phyloP scores from a whole-genome alignment of 2,888 invertebrate species.

The Hedya salicella region DNA sequence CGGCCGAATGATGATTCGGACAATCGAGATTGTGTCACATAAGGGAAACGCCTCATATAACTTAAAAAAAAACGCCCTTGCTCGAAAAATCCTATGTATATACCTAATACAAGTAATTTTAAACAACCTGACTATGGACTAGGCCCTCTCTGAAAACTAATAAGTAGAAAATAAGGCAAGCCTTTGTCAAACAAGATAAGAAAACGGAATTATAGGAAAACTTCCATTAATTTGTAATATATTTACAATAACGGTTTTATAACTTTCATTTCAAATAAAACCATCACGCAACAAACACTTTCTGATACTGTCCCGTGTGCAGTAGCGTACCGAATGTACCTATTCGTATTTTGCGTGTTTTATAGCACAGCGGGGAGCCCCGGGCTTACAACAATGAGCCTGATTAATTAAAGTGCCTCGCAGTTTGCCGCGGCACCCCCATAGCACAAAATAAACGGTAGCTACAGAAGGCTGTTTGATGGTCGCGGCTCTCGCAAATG shows the following conservation, averaged over 20 bases:
- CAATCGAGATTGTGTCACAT: too few relatives aligned
- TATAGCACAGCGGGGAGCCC: constrained; percentile 37
- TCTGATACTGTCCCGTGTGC: constrained; percentile 48
- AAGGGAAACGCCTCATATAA: too few relatives aligned
- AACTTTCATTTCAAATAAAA: background rate
- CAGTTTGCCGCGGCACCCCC: constrained; percentile 65
- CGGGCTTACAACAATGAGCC: constrained; percentile 72
- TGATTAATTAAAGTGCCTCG: constrained; percentile 82
- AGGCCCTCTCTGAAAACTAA: too few relatives aligned
- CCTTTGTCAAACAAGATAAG: too few relatives aligned
- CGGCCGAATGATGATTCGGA: too few relatives aligned
- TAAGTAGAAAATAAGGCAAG: too few relatives aligned
- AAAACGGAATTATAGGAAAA: too few relatives aligned
- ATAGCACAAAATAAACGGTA: constrained; percentile 17
- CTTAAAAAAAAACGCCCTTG: too few relatives aligned
- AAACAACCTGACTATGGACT: too few relatives aligned
- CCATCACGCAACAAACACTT: constrained; percentile 54
- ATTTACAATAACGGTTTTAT: background rate
- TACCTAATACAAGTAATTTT: too few relatives aligned
- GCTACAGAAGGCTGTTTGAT: constrained; percentile 52
- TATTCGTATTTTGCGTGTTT: constrained; percentile 35
- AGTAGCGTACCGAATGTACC: background rate
- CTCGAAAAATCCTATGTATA: too few relatives aligned
- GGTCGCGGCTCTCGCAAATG: background rate
- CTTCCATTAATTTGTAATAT: too few relatives aligned